Conservation (phyloP, 1,140 invertebrate genomes). For the Zaprionus capensis region DNA sequence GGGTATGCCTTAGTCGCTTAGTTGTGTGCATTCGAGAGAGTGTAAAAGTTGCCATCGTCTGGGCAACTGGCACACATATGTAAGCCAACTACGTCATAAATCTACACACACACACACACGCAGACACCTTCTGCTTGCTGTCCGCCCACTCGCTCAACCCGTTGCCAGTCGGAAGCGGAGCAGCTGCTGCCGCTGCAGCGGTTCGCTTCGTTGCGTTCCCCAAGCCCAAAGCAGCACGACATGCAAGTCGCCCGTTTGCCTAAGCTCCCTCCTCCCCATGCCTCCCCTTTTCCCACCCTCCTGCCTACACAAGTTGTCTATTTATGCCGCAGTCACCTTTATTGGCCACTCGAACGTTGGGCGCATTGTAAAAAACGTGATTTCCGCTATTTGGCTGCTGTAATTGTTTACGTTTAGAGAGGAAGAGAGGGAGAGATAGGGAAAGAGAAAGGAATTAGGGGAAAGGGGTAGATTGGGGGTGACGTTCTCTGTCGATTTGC, state of each 20-base stretch:
- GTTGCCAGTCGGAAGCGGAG: constrained; percentile 53
- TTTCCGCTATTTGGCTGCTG: constrained; percentile 67
- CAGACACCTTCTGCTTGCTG: neutral
- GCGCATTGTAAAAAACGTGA: constrained; percentile 71
- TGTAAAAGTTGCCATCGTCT: neutral
- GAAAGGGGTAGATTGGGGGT: neutral
- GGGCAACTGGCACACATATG: constrained; percentile 54
- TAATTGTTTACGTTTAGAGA: constrained; percentile 55
- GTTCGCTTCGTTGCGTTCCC: constrained; percentile 28
- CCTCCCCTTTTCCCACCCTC: neutral
- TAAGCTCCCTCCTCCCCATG: neutral
- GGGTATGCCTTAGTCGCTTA: constrained; percentile 10
- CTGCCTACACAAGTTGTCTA: neutral
- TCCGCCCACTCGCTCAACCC: constrained; percentile 27
- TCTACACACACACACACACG: constrained; percentile 39
- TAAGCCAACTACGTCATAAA: constrained; percentile 73
- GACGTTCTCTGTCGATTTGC: constrained; percentile 2
- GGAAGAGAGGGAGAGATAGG: neutral
- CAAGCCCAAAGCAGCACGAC: neutral
- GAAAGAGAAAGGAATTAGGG: neutral
- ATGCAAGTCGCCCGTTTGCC: neutral
- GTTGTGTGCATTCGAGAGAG: neutral
- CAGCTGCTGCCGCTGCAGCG: constrained; percentile 29
- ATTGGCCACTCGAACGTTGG: constrained; percentile 61
- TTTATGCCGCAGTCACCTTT: constrained; percentile 38